These are phyloP conservation scores for Hemithea aestivaria DNA, from an alignment of 2,888 invertebrate genomes.

Conservation along the genomic window DNA sequence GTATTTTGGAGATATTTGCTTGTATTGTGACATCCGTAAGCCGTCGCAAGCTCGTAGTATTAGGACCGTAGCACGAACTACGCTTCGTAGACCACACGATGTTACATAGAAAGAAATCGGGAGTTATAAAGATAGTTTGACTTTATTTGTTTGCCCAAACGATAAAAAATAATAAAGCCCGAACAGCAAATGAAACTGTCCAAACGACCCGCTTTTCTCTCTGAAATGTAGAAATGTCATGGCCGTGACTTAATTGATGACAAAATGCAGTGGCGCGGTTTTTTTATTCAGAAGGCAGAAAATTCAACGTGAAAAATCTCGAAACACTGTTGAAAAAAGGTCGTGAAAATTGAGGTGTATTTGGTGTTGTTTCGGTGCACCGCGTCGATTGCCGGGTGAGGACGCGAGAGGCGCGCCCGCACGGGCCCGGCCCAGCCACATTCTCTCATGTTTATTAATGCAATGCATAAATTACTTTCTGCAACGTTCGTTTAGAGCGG, in stretches of 20 bases:
- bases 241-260: slow-evolving; percentile 15
- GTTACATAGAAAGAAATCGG: too few species aligned
- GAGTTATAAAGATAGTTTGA: too few species aligned
- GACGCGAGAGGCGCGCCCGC: slow-evolving; percentile 32
- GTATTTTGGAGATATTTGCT: too few species aligned
- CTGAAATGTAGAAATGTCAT: slow-evolving; percentile 10
- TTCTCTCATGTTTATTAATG: slow-evolving; percentile 64
- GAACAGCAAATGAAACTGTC: too few species aligned
- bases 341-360: slow-evolving; percentile 2
- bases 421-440: slow-evolving; percentile 6
- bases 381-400: slow-evolving; percentile 5
- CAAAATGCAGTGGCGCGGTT: slow-evolving; percentile 15
- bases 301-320: slow-evolving; percentile 12
- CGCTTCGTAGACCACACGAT: too few species aligned
- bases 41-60: too few species aligned
- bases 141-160: too few species aligned
- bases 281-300: slow-evolving; percentile 19
- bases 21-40: too few species aligned
- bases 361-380: slow-evolving; percentile 3
- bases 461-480: slow-evolving; percentile 56
- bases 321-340: slow-evolving; percentile 7
- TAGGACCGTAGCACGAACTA: too few species aligned
- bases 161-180: too few species aligned
- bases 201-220: too few species aligned
- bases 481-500: slow-evolving; percentile 47